Percentiles rank a stretch among this genome's conserved stretches.
phyloP scores from a whole-genome alignment of 2,113 vertebrate species.

The Dasypus novemcinctus region DNA sequence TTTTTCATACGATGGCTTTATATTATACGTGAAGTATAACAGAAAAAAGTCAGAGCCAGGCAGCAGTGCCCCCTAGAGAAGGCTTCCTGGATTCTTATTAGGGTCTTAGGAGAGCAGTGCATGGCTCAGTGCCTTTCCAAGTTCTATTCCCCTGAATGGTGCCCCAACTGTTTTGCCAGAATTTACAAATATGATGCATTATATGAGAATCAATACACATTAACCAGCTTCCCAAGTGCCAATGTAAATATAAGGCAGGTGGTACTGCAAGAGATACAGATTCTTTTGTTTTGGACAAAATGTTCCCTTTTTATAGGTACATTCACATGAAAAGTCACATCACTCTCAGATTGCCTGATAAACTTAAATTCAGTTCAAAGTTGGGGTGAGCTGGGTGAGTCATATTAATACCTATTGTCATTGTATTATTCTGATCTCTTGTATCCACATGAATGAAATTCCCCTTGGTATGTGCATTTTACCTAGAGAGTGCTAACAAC shows the following conservation, averaged over 20 bases:
- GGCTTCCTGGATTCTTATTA: fast-evolving
- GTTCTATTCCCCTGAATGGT: neutral
- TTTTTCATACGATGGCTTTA: neutral
- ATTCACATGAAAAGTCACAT: neutral
- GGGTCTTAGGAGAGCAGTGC: fast-evolving
- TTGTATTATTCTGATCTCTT: neutral
- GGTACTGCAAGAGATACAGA: neutral
- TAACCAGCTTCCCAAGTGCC: neutral
- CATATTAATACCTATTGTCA: neutral
- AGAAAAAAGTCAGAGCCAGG: neutral
- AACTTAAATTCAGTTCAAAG: neutral
- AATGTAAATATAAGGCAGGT: neutral
- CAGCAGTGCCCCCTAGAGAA: fast-evolving
- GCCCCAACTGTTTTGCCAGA: fast-evolving
- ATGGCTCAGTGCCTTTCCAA: neutral
- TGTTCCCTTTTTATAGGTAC: neutral
- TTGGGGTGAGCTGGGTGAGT: neutral
- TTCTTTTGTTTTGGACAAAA: neutral
- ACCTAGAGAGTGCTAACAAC: no score
- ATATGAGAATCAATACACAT: neutral
- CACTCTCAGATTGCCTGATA: neutral
- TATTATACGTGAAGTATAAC: neutral
- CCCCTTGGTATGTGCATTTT: neutral
- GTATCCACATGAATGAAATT: neutral
- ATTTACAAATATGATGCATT: neutral